Evolutionary conservation across 2,888 invertebrate genomes (phyloP).

Genomic region (Lycaena phlaeas): DNA sequence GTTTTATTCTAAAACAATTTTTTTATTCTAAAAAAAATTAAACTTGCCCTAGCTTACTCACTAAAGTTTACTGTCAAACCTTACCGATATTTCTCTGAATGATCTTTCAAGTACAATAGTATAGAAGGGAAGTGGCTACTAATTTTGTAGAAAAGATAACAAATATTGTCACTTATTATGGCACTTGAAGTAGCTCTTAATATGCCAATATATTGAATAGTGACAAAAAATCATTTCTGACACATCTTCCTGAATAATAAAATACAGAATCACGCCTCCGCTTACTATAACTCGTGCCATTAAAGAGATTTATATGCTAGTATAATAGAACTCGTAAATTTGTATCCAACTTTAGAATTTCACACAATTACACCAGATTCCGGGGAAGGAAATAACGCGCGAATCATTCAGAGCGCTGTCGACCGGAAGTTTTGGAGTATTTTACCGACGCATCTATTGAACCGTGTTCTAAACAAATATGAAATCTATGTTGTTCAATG

Average conservation of each 20-base stretch:
- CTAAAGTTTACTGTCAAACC: no score
- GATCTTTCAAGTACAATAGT: neutral
- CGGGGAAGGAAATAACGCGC: constrained; percentile 58
- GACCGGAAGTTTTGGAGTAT: constrained; percentile 64
- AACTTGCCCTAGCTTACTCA: no score
- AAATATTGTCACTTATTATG: neutral
- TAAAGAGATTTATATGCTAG: constrained; percentile 56
- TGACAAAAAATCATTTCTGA: constrained; percentile 29
- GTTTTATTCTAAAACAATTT: no score
- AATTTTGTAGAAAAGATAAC: constrained; percentile 2
- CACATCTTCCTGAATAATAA: constrained; percentile 36
- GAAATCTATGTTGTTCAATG: constrained; percentile 31
- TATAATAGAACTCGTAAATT: constrained; percentile 56
- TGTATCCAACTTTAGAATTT: constrained; percentile 48
- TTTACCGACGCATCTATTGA: constrained; percentile 51
- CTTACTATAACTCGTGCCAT: constrained; percentile 47
- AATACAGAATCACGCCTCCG: constrained; percentile 47
- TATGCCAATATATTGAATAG: constrained; percentile 10
- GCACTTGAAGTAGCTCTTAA: constrained; percentile 5
- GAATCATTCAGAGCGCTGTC: constrained; percentile 56
- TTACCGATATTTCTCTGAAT: neutral
- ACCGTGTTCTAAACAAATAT: constrained; percentile 60
- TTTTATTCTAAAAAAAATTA: no score
- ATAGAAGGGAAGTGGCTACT: constrained; percentile 5
- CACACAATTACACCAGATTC: constrained; percentile 40